Base-by-base conservation (phyloP, 2,888 invertebrate species). In the Eulithis testata region DNA sequence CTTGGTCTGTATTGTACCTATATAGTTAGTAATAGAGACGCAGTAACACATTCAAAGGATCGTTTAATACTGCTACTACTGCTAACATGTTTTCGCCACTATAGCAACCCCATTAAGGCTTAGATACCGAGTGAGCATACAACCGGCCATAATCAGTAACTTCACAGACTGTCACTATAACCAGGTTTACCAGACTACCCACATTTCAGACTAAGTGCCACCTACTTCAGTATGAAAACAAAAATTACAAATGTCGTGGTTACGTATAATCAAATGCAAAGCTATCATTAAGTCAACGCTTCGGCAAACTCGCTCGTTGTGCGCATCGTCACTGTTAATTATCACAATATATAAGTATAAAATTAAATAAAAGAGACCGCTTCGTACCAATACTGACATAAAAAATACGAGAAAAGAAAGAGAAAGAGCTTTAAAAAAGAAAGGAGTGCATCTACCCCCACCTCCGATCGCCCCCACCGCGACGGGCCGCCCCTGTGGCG, bases 371-470 rank as follows among this genome's bases (percentile, higher is more conserved):
- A 92, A 88, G 90, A 88, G 89, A 90, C 89, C 91, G 91, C 90
- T 89, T 78, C 86, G 84, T 87, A 90, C 89, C 90, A 89, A 90
- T 89, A 89, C 88, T 83, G 85, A 84, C 84, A 89, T 90, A 91
- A 91, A 92, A 91, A 92, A 91, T 89, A 90, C 89, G 89, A 90
- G 91, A 91, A 91, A 92, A 93, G 92, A 93, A 91, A 91, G 92
- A 93, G 92, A 92, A 90, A 59, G 59, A 59, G 90, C 91, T 91
- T 91, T 88, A 89, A 91, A 92, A 92, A 92, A 90, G 90, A 90
- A 91, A 91, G 89, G 92, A 91, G 90, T 91, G 91, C 89, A 90
- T 89, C 88, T 86, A 86, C 90, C 90, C 93, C 93, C 91, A 89
- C 91, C 89, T 85, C 85, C 76, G 82, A 76, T 84, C 77, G 84